A percentile compares a stretch with the other conserved stretches of the same genome.
Evolutionary conservation across 1,140 invertebrate genomes (phyloP).

Genomic region (Calephelis nemesis): DNA sequence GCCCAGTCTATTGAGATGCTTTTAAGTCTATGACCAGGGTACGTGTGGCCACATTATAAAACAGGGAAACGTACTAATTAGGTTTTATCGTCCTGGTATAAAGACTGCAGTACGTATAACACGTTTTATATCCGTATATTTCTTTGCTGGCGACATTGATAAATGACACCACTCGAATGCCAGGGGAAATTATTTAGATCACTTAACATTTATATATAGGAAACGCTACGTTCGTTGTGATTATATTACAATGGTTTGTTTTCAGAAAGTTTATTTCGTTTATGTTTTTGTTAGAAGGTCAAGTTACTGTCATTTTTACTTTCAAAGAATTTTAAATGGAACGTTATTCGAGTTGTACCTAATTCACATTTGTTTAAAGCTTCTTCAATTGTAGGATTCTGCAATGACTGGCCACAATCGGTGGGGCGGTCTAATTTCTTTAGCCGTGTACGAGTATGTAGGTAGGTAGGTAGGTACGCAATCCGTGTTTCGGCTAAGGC

Average conservation of each 20-base stretch:
- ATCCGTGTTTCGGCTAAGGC: no score
- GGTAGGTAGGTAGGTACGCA: no score
- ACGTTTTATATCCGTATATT: slow-evolving; percentile 2
- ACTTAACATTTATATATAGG: slow-evolving; percentile 19
- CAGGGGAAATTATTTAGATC: slow-evolving; percentile 27
- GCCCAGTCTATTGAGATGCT: background rate
- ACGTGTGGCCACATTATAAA: slow-evolving; percentile 3
- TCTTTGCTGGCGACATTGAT: slow-evolving; percentile 21
- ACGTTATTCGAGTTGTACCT: no score
- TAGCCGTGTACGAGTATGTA: no score
- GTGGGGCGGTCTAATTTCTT: no score
- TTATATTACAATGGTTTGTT: background rate
- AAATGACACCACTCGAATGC: slow-evolving; percentile 17
- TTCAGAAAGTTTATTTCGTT: background rate
- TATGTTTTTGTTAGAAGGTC: background rate
- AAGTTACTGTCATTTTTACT: no score
- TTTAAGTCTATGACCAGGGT: slow-evolving; percentile 1
- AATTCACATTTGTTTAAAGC: no score
- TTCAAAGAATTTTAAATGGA: no score
- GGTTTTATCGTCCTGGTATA: background rate
- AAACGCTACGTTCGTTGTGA: background rate
- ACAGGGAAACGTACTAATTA: slow-evolving; percentile 9
- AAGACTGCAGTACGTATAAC: slow-evolving; percentile 6
- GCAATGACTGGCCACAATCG: no score
- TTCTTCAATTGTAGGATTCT: no score